Conservation (phyloP, 2,888 invertebrate genomes). For the Anthrax anthrax region DNA sequence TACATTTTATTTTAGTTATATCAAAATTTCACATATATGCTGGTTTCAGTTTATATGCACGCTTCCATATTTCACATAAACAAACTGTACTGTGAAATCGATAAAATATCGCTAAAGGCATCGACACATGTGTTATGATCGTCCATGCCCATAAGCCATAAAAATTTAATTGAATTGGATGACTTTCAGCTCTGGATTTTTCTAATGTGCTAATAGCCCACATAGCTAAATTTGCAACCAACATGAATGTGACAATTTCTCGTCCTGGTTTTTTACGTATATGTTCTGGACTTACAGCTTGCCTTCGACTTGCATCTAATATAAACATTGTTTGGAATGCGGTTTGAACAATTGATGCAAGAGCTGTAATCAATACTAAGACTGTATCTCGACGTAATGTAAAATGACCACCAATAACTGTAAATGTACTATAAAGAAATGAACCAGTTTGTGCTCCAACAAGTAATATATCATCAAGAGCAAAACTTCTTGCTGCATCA, state of each 20-base stretch:
- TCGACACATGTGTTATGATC: slow-evolving; percentile 85
- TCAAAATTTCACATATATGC: slow-evolving; percentile 55
- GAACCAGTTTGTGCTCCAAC: slow-evolving; percentile 90
- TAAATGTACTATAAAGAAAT: slow-evolving; percentile 86
- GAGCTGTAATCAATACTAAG: slow-evolving; percentile 66
- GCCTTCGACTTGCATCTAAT: slow-evolving; percentile 73
- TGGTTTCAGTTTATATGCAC: slow-evolving; percentile 84
- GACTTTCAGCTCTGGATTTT: slow-evolving; percentile 79
- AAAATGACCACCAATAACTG: slow-evolving; percentile 85
- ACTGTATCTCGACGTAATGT: slow-evolving; percentile 67
- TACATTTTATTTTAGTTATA: neutral
- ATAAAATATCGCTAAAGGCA: slow-evolving; percentile 87
- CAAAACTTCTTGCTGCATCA: slow-evolving; percentile 66
- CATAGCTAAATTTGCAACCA: slow-evolving; percentile 83
- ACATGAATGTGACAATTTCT: slow-evolving; percentile 82
- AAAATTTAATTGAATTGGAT: slow-evolving; percentile 82
- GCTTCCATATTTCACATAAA: slow-evolving; percentile 91
- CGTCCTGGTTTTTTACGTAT: slow-evolving; percentile 78
- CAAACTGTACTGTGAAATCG: slow-evolving; percentile 92
- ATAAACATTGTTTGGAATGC: slow-evolving; percentile 84
- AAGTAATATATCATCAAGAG: slow-evolving; percentile 77
- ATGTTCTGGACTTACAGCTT: slow-evolving; percentile 68
- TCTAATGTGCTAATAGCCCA: slow-evolving; percentile 90
- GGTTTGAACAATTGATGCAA: slow-evolving; percentile 77
- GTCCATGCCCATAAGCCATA: slow-evolving; percentile 93